Evolutionary conservation across 2,888 invertebrate genomes (phyloP).

Genomic region (Drosophila melanosoma): DNA sequence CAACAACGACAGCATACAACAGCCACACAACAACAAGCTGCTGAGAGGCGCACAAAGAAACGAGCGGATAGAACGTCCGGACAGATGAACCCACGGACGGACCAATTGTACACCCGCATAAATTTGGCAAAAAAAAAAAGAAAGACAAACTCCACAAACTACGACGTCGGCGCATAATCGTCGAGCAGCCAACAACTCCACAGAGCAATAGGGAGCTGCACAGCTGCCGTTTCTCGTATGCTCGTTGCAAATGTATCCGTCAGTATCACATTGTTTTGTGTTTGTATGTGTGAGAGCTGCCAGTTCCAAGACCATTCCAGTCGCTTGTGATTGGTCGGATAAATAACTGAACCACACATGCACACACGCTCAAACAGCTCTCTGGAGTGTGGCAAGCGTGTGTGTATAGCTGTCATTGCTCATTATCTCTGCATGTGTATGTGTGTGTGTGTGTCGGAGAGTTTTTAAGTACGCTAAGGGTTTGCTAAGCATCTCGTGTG

Average conservation of each 20-base stretch:
- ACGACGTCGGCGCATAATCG: conserved; percentile 61
- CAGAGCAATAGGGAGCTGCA: conserved; percentile 31
- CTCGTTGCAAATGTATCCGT: conserved; percentile 53
- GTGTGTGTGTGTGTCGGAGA: conserved; percentile 18
- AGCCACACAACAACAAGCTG: conserved; percentile 38
- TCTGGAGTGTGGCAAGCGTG: conserved; percentile 37
- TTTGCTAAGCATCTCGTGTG: conserved; percentile 12
- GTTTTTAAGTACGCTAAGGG: conserved; percentile 5
- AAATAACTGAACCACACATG: conserved; percentile 47
- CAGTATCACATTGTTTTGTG: conserved; percentile 32
- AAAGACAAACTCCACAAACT: conserved; percentile 66
- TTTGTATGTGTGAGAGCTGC: conserved; percentile 25
- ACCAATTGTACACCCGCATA: conserved; percentile 73
- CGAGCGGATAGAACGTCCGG: conserved; percentile 22
- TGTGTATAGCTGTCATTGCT: conserved; percentile 38
- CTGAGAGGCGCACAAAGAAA: conserved; percentile 38
- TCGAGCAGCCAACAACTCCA: conserved; percentile 53
- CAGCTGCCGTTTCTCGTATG: conserved; percentile 23
- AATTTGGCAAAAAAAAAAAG: conserved; percentile 59
- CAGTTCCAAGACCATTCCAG: conserved; percentile 61
- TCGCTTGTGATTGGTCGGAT: conserved; percentile 72
- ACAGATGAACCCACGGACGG: conserved; percentile 32
- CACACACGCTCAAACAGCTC: conserved; percentile 9
- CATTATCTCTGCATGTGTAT: conserved; percentile 30
- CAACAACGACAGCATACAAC: conserved; percentile 30